Conservation (phyloP, 2,888 invertebrate species). For the Nasonia oneida region DNA sequence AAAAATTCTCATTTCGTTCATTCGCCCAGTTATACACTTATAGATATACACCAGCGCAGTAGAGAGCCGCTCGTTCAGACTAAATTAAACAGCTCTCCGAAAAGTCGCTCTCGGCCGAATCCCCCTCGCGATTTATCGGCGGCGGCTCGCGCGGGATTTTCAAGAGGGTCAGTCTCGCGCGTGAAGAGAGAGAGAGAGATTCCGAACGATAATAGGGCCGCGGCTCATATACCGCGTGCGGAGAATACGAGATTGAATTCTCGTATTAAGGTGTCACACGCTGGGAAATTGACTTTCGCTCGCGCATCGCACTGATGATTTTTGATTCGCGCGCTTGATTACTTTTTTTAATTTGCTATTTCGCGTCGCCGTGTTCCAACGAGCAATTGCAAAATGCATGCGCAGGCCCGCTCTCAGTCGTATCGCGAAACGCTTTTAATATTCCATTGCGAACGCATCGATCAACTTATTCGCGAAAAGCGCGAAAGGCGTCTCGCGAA, state of each 20-base stretch:
- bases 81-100: neutral
- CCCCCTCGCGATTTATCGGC: neutral
- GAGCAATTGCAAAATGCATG: no score
- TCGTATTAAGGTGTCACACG: neutral
- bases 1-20: neutral
- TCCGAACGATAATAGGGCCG: slow-evolving; percentile 4
- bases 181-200: neutral
- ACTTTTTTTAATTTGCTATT: no score
- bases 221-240: slow-evolving; percentile 23
- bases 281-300: neutral
- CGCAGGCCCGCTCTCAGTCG: no score
- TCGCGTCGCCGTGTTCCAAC: no score
- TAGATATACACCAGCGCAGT: neutral
- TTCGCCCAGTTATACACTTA: neutral
- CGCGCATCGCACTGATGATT: neutral
- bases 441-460: neutral
- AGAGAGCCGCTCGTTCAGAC: neutral
- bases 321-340: neutral
- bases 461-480: neutral
- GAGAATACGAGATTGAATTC: no score
- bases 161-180: neutral
- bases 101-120: neutral
- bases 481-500: neutral
- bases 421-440: neutral
- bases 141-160: neutral